A percentile compares a stretch with the other conserved stretches of the same genome.
Evolutionary conservation across 2,113 vertebrate species (phyloP).

Genomic region (Nothocercus nigrocapillus): DNA sequence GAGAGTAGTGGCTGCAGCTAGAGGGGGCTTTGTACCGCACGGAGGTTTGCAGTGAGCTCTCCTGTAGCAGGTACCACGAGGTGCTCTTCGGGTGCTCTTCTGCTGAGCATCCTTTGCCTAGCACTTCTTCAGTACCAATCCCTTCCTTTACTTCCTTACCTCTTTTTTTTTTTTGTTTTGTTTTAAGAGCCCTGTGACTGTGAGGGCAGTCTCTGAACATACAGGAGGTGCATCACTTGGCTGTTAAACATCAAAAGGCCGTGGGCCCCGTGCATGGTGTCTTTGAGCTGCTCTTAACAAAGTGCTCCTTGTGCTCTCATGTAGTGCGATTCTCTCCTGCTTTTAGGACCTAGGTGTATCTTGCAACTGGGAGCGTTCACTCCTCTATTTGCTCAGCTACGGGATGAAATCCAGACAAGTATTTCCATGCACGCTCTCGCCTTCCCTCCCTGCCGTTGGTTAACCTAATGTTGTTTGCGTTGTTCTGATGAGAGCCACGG

Average conservation of each 20-base stretch:
- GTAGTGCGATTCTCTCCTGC: not conserved
- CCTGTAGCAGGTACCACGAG: not conserved
- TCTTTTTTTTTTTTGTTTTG: not conserved
- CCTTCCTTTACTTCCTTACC: not conserved
- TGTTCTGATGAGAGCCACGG: not conserved
- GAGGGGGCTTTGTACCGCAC: not conserved
- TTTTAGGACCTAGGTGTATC: not conserved
- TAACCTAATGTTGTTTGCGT: not conserved
- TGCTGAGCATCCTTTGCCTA: not conserved
- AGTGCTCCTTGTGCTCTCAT: not conserved
- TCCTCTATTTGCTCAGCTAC: not conserved
- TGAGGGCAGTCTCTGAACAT: not conserved
- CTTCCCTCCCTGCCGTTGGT: not conserved
- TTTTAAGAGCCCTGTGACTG: not conserved
- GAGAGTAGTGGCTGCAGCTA: not conserved
- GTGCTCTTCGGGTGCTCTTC: not conserved
- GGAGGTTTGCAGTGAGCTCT: not conserved
- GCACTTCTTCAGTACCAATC: too few species aligned
- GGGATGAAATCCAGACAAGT: not conserved
- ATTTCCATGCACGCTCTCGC: not conserved
- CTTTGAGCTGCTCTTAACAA: not conserved
- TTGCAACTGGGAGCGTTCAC: not conserved
- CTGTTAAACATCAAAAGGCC: slow-evolving; percentile 10
- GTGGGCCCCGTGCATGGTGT: not conserved
- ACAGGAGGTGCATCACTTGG: slow-evolving; percentile 58